Percentiles rank a stretch among this genome's conserved stretches.
Evolutionary conservation across 1,140 invertebrate species (phyloP).

Genomic region (Drosophila eugracilis): DNA sequence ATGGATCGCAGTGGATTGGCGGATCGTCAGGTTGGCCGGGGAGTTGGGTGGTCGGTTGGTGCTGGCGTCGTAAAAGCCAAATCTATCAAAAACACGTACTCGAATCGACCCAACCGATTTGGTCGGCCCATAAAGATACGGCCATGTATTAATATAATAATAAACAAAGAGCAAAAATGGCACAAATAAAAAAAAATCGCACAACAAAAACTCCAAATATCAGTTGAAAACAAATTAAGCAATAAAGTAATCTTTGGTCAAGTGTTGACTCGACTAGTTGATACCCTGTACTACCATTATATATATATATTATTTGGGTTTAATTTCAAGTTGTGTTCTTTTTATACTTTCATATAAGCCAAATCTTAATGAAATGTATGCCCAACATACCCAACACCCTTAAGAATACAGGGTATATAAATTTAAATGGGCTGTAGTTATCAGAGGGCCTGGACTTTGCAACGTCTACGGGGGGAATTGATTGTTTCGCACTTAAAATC

Average conservation of each 20-base stretch:
- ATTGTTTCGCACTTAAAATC: constrained; percentile 33
- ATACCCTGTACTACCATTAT: constrained; percentile 2
- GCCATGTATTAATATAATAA: constrained; percentile 56
- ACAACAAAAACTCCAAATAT: constrained; percentile 32
- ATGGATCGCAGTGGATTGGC: not conserved
- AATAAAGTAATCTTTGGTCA: not conserved
- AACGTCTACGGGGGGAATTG: constrained; percentile 23
- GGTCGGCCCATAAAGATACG: constrained; percentile 61
- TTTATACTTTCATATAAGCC: too few relatives aligned
- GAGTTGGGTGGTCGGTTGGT: not conserved
- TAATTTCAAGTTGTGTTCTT: too few relatives aligned
- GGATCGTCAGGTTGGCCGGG: not conserved
- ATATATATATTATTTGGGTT: too few relatives aligned
- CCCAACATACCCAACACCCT: too few relatives aligned
- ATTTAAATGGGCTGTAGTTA: constrained; percentile 62
- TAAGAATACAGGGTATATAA: not conserved
- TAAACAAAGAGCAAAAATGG: constrained; percentile 65
- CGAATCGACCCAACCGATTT: constrained; percentile 52
- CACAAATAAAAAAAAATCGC: constrained; percentile 50
- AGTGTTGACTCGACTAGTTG: not conserved
- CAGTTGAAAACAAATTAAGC: constrained; percentile 54
- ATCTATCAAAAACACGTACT: constrained; percentile 72
- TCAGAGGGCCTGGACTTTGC: constrained; percentile 54
- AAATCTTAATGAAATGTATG: too few relatives aligned
- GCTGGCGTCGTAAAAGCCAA: constrained; percentile 66